Conservation (phyloP, 2,113 vertebrate species). For the Halichoerus grypus region DNA sequence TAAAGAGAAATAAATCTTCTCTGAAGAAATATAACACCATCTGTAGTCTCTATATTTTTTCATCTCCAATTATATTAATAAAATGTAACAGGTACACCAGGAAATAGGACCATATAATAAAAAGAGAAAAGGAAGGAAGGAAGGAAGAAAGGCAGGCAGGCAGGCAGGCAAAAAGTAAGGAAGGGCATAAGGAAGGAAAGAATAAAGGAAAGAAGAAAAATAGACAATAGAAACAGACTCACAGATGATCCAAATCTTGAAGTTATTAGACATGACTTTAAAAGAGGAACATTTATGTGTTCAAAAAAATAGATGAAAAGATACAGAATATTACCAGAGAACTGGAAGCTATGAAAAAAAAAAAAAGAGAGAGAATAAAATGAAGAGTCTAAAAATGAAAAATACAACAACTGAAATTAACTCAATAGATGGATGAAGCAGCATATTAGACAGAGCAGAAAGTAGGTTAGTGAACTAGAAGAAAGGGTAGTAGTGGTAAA, state of each 20-base stretch:
- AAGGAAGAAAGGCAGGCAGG: neutral
- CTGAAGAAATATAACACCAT: neutral
- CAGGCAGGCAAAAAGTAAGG: neutral
- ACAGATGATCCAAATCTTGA: conserved; percentile 2
- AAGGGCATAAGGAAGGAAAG: neutral
- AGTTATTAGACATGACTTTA: conserved; percentile 29
- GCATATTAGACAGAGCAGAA: neutral
- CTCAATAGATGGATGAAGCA: neutral
- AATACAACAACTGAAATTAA: conserved; percentile 7
- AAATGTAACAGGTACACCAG: neutral
- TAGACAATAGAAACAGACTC: neutral
- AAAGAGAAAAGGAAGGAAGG: neutral
- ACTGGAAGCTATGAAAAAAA: neutral
- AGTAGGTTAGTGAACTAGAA: neutral
- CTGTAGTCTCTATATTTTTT: neutral
- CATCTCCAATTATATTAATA: neutral
- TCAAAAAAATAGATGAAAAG: conserved; percentile 43
- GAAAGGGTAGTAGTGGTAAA: neutral
- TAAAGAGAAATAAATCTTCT: conserved; percentile 7
- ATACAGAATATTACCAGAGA: neutral
- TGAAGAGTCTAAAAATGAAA: conserved; percentile 23
- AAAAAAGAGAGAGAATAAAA: neutral
- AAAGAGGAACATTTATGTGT: neutral
- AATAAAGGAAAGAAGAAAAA: neutral
- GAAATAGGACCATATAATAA: neutral